Conservation (phyloP, 2,888 invertebrate species). For the Drosophila ustulata region DNA sequence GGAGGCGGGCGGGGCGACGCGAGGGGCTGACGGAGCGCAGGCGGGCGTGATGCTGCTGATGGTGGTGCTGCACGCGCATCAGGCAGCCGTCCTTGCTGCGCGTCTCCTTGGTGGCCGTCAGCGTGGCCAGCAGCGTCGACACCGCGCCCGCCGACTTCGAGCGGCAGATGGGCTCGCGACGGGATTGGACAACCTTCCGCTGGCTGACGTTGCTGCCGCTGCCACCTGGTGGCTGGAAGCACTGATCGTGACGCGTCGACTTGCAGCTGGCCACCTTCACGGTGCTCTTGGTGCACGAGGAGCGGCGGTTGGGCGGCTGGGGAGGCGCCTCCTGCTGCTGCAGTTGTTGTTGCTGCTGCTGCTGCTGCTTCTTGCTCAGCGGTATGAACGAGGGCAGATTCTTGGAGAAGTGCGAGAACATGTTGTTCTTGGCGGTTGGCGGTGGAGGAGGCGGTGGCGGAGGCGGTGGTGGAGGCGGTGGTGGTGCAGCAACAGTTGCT, state of each 20-base stretch:
- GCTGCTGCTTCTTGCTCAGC: constrained; percentile 85
- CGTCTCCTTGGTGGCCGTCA: constrained; percentile 68
- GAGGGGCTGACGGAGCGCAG: constrained; percentile 82
- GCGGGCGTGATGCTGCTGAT: constrained; percentile 70
- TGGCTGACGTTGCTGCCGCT: constrained; percentile 83
- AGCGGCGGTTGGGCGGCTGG: constrained; percentile 91
- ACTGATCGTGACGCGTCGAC: constrained; percentile 81
- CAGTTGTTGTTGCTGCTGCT: constrained; percentile 27
- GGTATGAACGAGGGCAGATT: constrained; percentile 87
- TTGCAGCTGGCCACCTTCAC: constrained; percentile 66
- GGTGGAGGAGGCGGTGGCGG: constrained; percentile 20
- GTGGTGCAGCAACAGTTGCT: constrained; percentile 40
- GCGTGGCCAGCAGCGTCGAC: constrained; percentile 65
- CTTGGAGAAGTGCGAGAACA: constrained; percentile 88
- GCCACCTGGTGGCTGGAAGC: constrained; percentile 82
- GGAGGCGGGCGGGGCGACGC: constrained; percentile 60
- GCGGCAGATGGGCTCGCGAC: constrained; percentile 82
- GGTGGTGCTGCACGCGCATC: constrained; percentile 67
- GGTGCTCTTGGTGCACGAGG: constrained; percentile 87
- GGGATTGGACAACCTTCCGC: constrained; percentile 73
- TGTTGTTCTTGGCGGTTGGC: constrained; percentile 68
- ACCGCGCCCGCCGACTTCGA: constrained; percentile 84
- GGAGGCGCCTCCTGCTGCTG: constrained; percentile 85
- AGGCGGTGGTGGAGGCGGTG: not conserved
- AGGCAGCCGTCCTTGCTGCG: constrained; percentile 60